These are phyloP conservation scores for Xyrauchen texanus DNA, from an alignment of 2,113 vertebrate species.

Conservation along the genomic window DNA sequence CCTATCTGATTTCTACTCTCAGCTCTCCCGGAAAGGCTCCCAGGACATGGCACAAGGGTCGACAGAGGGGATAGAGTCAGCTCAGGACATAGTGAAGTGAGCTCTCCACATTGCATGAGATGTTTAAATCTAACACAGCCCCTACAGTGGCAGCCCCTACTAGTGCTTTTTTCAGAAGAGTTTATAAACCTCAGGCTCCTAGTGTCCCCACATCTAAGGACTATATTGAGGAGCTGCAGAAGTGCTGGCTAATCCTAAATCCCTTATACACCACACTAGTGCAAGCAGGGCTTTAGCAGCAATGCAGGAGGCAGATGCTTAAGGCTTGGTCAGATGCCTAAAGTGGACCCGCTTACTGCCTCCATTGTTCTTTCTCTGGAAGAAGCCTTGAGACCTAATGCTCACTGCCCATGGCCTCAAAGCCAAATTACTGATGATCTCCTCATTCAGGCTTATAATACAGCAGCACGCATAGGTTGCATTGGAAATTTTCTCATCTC, in stretches of 20 bases:
- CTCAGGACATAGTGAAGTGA: neutral
- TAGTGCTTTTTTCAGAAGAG: neutral
- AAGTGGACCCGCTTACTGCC: neutral
- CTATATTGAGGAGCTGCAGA: neutral
- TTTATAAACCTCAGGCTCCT: too few relatives aligned
- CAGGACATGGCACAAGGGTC: neutral
- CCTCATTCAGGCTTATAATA: neutral
- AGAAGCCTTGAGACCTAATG: neutral
- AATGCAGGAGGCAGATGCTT: neutral
- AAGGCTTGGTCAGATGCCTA: neutral
- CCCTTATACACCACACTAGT: neutral
- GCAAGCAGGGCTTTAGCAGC: neutral
- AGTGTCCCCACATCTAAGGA: neutral
- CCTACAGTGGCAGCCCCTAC: neutral
- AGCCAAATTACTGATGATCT: neutral
- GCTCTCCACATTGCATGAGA: neutral
- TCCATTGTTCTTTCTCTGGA: neutral
- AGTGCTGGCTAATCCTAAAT: neutral
- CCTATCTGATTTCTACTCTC: neutral
- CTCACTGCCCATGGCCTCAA: neutral
- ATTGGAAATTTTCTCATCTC: neutral
- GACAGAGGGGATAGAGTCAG: neutral
- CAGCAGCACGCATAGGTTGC: neutral
- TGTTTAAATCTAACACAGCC: neutral
- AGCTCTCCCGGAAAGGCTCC: neutral